Evolutionary conservation across 2,113 vertebrate genomes (phyloP).

Genomic region (Okapia johnstoni): DNA sequence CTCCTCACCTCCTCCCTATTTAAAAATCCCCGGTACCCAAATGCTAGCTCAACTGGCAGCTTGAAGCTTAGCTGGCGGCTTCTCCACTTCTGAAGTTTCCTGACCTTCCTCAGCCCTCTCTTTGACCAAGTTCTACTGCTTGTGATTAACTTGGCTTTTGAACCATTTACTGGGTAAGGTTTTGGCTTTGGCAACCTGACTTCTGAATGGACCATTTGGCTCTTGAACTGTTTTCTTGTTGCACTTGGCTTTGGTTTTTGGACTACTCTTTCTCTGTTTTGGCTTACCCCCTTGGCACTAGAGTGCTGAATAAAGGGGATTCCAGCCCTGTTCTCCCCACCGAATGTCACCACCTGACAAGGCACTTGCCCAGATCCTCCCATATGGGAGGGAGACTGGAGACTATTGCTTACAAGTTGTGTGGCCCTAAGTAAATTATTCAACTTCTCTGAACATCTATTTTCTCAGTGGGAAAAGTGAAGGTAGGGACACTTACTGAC

Average conservation of each 20-base stretch:
- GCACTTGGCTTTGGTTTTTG: constrained; percentile 37
- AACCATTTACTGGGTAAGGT: background rate
- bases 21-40: background rate
- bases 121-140: background rate
- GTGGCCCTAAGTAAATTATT: background rate
- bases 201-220: constrained; percentile 41
- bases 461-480: background rate
- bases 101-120: background rate
- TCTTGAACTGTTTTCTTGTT: constrained; percentile 6
- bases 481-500: background rate
- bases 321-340: background rate
- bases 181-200: constrained; percentile 23
- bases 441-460: background rate
- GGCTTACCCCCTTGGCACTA: background rate
- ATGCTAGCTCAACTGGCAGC: background rate
- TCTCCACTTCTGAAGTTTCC: background rate
- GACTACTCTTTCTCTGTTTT: background rate
- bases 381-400: background rate
- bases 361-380: background rate
- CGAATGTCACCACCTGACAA: background rate
- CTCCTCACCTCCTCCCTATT: background rate
- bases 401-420: background rate
- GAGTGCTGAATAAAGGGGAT: background rate
- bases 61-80: background rate
- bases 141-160: constrained; percentile 18